phyloP scores from a whole-genome alignment of 2,888 invertebrate species.

The Eupithecia tripunctaria region DNA sequence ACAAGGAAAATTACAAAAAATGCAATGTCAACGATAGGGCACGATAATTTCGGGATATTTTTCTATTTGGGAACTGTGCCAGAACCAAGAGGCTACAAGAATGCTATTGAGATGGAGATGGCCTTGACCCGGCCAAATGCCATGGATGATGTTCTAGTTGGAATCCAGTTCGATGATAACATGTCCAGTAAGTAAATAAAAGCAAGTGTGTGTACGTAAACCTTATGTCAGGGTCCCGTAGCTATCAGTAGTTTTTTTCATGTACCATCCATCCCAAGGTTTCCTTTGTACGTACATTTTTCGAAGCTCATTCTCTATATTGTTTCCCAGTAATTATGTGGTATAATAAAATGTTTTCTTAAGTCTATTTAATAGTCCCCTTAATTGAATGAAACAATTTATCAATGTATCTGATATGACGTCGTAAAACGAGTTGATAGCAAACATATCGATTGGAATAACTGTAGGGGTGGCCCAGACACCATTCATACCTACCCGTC shows the following conservation, averaged over 20 bases:
- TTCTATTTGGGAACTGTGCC: conserved; percentile 68
- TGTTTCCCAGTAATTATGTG: too few species aligned
- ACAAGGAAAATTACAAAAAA: conserved; percentile 68
- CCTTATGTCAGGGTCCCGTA: neutral
- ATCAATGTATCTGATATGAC: neutral
- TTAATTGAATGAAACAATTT: neutral
- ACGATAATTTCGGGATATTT: conserved; percentile 69
- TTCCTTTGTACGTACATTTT: too few species aligned
- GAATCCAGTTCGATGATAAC: conserved; percentile 74
- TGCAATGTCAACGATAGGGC: conserved; percentile 69
- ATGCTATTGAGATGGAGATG: conserved; percentile 67
- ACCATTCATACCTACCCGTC: neutral
- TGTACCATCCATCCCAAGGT: too few species aligned
- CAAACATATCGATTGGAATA: neutral
- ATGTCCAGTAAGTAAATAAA: conserved; percentile 70
- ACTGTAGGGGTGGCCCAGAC: neutral
- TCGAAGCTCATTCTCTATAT: too few species aligned
- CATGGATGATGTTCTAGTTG: conserved; percentile 74
- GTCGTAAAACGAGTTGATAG: neutral
- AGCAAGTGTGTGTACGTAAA: neutral
- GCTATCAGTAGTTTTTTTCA: neutral
- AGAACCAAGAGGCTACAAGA: conserved; percentile 69
- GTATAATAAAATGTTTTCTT: too few species aligned
- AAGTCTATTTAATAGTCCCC: neutral
- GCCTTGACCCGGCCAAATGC: conserved; percentile 74